A percentile compares a stretch with the other conserved stretches of the same genome.
phyloP scores from a whole-genome alignment of 2,113 vertebrate species.

The Choloepus hoffmanni region DNA sequence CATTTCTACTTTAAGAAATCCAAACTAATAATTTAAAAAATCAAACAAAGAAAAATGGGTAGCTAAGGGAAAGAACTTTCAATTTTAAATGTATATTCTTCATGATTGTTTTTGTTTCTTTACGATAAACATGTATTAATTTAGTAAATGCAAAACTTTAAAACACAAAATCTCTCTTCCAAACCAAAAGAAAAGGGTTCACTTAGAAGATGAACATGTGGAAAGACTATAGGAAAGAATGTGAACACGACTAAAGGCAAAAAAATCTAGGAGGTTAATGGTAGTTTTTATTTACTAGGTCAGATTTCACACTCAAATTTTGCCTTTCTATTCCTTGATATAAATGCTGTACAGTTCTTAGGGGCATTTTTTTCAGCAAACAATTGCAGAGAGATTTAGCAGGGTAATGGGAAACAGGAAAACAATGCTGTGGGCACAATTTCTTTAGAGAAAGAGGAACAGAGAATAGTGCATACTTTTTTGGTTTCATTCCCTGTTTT shows the following conservation, averaged over 20 bases:
- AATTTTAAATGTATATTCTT: constrained; percentile 24
- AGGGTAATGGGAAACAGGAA: background rate
- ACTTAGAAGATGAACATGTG: constrained; percentile 14
- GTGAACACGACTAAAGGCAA: constrained; percentile 14
- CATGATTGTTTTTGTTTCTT: background rate
- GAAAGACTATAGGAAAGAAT: background rate
- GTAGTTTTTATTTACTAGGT: constrained; percentile 21
- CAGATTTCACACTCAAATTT: constrained; percentile 35
- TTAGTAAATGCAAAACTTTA: constrained; percentile 19
- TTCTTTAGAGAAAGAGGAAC: background rate
- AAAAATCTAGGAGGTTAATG: background rate
- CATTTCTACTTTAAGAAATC: constrained; percentile 2
- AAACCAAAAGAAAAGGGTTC: constrained; percentile 54
- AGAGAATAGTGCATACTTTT: background rate
- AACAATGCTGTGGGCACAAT: background rate
- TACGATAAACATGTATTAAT: constrained; percentile 6
- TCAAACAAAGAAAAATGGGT: background rate
- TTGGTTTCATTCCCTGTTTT: background rate
- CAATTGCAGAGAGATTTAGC: background rate
- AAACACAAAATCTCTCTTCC: constrained; percentile 30
- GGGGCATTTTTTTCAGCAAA: constrained; percentile 25
- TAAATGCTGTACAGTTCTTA: background rate
- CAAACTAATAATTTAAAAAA: background rate
- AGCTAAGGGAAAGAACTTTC: constrained; percentile 12
- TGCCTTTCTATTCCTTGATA: constrained; percentile 11